Evolutionary conservation across 2,797 vertebrate species (phyloP), one percentile per base, ranked within the genome.

Genomic region (Thunnus albacares): DNA sequence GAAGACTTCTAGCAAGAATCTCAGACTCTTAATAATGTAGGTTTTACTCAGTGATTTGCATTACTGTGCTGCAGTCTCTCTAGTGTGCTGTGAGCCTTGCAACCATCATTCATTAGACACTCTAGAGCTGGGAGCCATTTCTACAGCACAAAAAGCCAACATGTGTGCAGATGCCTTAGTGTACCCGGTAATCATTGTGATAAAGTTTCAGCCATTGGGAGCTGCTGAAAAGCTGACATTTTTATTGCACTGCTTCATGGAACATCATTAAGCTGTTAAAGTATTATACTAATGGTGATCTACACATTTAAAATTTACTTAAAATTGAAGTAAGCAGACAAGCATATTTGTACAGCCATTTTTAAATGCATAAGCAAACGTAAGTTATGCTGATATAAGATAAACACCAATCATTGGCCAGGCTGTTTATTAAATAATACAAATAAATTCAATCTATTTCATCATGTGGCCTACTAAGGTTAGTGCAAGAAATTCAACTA

Each of bases 141-240:
- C 77, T 70, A 30, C 51, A 52, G 49, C 41, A 71, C 76, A 83
- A 75, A 85, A 79, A 73, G 71, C 55, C 82, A 87, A 82, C 86
- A 72, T 89, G 85, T 86, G 84, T 82, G 75, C 87, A 80, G 84
- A 92, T 85, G 70, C 79, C 77, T 80, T 60, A 33, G 65, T 60
- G 38, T 49, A 72, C 75, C 70, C 79, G 78, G 87, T 81, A 84
- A 90, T 87, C 75, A 87, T 70, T 77, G 65, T 82, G 75, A 85
- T 87, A 72, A 81, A 90, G 82, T 87, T 81, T 83, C 69, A 65
- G 56, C 86, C 68, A 75, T 67, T 77, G 79, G 71, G 69, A 85
- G 73, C 64, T 66, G 58, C 86, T 81, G 75, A 82, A 83, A 82
- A 60, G 28, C 47, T 84, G 72, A 85, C 68, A 49, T 80, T 88